Evolutionary conservation across 2,888 invertebrate genomes (phyloP).

Genomic region (Heteromurus nitidus): DNA sequence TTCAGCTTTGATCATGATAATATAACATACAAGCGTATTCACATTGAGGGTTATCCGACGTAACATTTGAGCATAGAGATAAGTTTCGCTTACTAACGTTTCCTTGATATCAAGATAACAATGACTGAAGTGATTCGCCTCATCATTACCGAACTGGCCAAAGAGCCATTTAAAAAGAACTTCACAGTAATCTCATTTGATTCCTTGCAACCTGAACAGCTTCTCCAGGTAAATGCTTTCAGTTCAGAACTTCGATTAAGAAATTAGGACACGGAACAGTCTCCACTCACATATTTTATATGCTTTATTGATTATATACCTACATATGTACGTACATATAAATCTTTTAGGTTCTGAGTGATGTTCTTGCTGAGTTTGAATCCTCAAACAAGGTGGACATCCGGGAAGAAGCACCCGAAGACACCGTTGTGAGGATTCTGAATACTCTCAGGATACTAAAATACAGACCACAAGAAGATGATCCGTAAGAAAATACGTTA

Average conservation of each 20-base stretch:
- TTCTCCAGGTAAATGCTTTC: constrained; percentile 80
- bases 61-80: too few relatives aligned
- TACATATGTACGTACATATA: not conserved
- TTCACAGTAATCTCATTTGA: constrained; percentile 91
- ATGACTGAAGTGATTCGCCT: constrained; percentile 84
- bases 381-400: constrained; percentile 84
- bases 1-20: too few relatives aligned
- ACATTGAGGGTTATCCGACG: too few relatives aligned
- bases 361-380: constrained; percentile 85
- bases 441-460: constrained; percentile 85
- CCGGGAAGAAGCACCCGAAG: constrained; percentile 83
- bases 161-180: constrained; percentile 82
- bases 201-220: constrained; percentile 83
- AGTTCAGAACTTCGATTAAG: not conserved
- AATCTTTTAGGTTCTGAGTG: constrained; percentile 79
- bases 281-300: not conserved
- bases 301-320: not conserved
- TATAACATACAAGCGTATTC: too few relatives aligned
- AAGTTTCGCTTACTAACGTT: too few relatives aligned
- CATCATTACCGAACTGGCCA: constrained; percentile 85
- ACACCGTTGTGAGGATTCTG: constrained; percentile 84
- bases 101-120: constrained; percentile 19
- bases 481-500: constrained; percentile 75
- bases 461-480: constrained; percentile 82
- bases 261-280: not conserved